These are phyloP conservation scores for Latrodectus hesperus DNA, from an alignment of 2,888 invertebrate genomes.

Conservation along the genomic window DNA sequence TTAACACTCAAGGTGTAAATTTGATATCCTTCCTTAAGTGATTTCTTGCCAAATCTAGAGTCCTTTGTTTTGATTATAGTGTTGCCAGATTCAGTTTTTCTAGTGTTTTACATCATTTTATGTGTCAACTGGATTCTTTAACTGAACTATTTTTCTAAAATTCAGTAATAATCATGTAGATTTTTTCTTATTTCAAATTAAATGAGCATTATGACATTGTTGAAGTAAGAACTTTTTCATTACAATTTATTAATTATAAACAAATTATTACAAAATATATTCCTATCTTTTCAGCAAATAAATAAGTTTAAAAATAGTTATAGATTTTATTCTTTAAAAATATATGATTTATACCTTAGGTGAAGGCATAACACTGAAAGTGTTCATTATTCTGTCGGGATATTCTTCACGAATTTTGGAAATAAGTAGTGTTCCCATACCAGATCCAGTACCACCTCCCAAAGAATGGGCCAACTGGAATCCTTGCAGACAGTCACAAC, in stretches of 20 bases:
- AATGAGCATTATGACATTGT: too few relatives aligned
- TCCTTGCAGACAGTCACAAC: slow-evolving; percentile 81
- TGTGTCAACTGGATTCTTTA: too few relatives aligned
- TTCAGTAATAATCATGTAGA: too few relatives aligned
- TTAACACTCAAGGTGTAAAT: too few relatives aligned
- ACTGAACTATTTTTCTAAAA: too few relatives aligned
- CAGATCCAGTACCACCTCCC: slow-evolving; percentile 91
- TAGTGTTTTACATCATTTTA: too few relatives aligned
- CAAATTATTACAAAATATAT: not conserved
- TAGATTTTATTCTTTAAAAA: not conserved
- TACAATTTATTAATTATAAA: not conserved
- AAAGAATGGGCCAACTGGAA: slow-evolving; percentile 88
- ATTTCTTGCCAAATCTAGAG: too few relatives aligned
- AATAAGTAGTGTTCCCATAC: slow-evolving; percentile 89
- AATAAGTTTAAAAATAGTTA: not conserved
- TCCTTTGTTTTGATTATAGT: too few relatives aligned
- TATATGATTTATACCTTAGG: slow-evolving; percentile 80
- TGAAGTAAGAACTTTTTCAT: not conserved
- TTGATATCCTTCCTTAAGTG: too few relatives aligned
- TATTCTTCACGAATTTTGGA: slow-evolving; percentile 92
- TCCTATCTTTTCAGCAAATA: not conserved
- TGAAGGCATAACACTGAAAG: slow-evolving; percentile 83
- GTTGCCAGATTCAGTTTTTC: too few relatives aligned
- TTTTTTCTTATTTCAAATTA: too few relatives aligned
- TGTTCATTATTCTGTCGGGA: slow-evolving; percentile 80